Evolutionary conservation across 2,113 vertebrate genomes (phyloP).

Genomic region (Dipodomys merriami): DNA sequence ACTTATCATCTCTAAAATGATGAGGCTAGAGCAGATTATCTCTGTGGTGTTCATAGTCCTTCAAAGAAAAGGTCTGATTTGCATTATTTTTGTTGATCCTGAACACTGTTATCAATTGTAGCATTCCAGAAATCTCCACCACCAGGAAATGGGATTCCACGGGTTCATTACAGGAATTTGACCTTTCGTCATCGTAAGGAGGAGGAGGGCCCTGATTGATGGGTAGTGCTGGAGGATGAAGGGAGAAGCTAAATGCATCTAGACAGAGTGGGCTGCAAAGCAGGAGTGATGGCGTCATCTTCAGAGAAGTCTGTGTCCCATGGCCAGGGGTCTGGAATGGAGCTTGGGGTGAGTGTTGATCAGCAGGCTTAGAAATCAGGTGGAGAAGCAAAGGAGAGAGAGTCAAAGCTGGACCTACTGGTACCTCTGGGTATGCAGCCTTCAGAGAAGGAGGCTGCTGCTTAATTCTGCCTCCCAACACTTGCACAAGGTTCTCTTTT

Average conservation of each 20-base stretch:
- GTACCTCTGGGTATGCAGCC: not conserved
- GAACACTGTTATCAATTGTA: not conserved
- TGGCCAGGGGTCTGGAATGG: not conserved
- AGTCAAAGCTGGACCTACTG: not conserved
- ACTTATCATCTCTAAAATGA: not conserved
- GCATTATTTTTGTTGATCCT: not conserved
- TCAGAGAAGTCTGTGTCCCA: accelerated
- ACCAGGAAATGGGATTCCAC: not conserved
- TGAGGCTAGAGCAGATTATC: too few species aligned
- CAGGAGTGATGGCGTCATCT: not conserved
- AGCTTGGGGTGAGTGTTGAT: not conserved
- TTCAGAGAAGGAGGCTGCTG: not conserved
- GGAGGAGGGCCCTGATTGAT: accelerated
- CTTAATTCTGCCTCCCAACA: not conserved
- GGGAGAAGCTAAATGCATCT: not conserved
- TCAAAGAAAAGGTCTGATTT: not conserved
- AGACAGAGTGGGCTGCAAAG: not conserved
- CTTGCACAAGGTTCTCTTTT: not conserved
- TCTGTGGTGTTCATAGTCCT: not conserved
- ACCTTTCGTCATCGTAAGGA: not conserved
- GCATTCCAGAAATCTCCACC: not conserved
- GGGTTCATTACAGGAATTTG: not conserved
- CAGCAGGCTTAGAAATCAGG: not conserved
- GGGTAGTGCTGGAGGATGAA: not conserved
- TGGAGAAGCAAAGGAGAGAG: not conserved